Evolutionary conservation across 2,888 invertebrate genomes (phyloP), one percentile per base, ranked within the genome.

Genomic region (Ypsolopha sequella): DNA sequence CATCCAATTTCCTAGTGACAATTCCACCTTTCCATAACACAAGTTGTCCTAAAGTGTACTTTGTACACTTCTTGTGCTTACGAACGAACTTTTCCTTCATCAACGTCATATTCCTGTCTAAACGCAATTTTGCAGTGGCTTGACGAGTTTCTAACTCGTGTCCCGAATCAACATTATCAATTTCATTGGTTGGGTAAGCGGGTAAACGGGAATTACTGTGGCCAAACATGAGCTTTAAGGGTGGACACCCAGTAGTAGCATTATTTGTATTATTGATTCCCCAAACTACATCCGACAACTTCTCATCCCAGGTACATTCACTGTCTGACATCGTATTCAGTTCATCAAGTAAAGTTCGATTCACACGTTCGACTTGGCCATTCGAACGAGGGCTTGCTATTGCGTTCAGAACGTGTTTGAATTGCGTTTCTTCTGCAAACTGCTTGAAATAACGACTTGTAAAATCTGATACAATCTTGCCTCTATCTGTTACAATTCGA

Each of bases 401-500:
- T 1, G 56, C 52, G 11, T 56, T 53, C n/a, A 54, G 38, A 6
- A 53, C 50, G 41, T 55, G 55, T n/a, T 41, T 52, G 52, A 13
- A 53, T 53, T 7, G 51, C 55, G 35, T 41, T 51, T n/a, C 50
- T 50, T 7, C 34, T 24, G 39, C 54, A 52, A 41, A 51, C 7
- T 24, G 9, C 34, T 47, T 14, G 48, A 56, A 56, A 3, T 46
- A 34, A 33, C 52, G 52, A n/a, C 52, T 55, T 1, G 56, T 55
- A 38, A 56, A 56, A 48, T 52, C 52, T 2, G n/a, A n/a, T n/a
- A n/a, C n/a, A n/a, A n/a, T n/a, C n/a, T 45, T 51, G 6, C 55
- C 56, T 1, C 56, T 50, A 11, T 56, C 56, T 36, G 52, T 57
- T 1, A 57, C 45, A 9, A 57, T 47, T 8, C 55, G 53, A 35